Percentiles rank a stretch among this genome's conserved stretches.
phyloP scores from a whole-genome alignment of 2,797 vertebrate species.

The Oreochromis mossambicus region DNA sequence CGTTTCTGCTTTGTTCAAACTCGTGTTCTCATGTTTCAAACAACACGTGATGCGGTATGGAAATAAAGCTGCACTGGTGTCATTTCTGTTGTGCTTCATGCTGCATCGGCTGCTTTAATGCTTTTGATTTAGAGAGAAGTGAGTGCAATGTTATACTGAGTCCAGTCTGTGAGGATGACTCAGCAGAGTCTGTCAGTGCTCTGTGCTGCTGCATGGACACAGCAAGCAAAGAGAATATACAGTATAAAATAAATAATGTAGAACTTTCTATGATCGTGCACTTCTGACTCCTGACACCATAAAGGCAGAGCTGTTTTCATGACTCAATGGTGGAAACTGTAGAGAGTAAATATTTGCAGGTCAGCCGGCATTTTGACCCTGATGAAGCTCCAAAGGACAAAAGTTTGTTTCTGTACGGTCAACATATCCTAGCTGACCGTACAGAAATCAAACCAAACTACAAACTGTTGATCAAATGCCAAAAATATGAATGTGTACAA shows the following conservation, averaged over 20 bases:
- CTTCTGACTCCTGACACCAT: background rate
- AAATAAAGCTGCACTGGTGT: background rate
- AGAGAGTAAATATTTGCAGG: background rate
- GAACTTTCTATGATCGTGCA: accelerated
- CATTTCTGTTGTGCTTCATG: background rate
- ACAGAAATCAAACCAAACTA: background rate
- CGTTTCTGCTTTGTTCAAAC: background rate
- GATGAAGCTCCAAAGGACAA: background rate
- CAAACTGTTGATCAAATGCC: accelerated
- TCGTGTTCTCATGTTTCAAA: background rate
- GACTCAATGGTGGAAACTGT: accelerated
- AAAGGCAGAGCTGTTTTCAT: accelerated
- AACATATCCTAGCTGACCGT: background rate
- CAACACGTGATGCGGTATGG: background rate
- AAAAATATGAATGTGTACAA: background rate
- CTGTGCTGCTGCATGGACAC: background rate
- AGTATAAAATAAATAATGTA: background rate
- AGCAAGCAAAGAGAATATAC: accelerated
- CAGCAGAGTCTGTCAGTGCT: background rate
- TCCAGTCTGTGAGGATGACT: background rate
- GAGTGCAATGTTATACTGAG: background rate
- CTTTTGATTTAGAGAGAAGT: background rate
- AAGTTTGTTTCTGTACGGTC: background rate
- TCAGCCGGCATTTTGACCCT: accelerated
- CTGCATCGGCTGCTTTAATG: background rate